Base-by-base conservation (phyloP, 2,888 invertebrate genomes). In the Plagodis pulveraria region DNA sequence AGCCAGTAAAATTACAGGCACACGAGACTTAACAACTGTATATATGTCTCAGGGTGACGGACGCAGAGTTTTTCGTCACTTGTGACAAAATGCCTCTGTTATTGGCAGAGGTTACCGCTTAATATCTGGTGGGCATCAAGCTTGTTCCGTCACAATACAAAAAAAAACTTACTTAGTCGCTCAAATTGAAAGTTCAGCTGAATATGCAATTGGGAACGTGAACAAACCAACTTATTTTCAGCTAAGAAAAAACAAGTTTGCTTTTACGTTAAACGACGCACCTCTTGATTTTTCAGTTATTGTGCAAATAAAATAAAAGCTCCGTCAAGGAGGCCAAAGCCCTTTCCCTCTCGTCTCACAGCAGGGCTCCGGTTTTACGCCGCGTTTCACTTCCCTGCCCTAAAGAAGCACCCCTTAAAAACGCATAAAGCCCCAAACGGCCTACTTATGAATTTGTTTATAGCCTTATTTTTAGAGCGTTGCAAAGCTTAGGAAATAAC, bases 381-480 rank as follows among this genome's bases (percentile, higher is more conserved):
- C 78, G 78, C 87, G 84, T 89, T 89, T 89, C 89, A 89, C 89
- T 89, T 89, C 84, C 75, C 84, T 65, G 74, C 77, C 76, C 83
- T 86, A 85, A 78, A 76, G 80, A 86, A 83, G 81, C 77, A 68
- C 80, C 84, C 83, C 83, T 89, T 91, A 89, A 90, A 91, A 89
- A 87, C 84, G 78, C 89, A 90, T 91, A 90, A 91, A 86, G 81
- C 78, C 79, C 78, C 82, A 84, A 81, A 83, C 78, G 83, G 88
- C 86, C 90, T 91, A 89, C 90, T 91, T 91, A 91, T 90, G 91
- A 92, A 91, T 91, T 91, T 92, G 91, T 92, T 92, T 92, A 92
- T 86, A 81, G 85, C 81, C 80, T 87, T 82, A 86, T 87, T 89
- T 86, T 82, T 75, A 73, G 70, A 69, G 76, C 76, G 72, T 71